Percentiles rank a stretch among this genome's conserved stretches.
Evolutionary conservation across 2,797 vertebrate genomes (phyloP).

Genomic region (Esox lucius): DNA sequence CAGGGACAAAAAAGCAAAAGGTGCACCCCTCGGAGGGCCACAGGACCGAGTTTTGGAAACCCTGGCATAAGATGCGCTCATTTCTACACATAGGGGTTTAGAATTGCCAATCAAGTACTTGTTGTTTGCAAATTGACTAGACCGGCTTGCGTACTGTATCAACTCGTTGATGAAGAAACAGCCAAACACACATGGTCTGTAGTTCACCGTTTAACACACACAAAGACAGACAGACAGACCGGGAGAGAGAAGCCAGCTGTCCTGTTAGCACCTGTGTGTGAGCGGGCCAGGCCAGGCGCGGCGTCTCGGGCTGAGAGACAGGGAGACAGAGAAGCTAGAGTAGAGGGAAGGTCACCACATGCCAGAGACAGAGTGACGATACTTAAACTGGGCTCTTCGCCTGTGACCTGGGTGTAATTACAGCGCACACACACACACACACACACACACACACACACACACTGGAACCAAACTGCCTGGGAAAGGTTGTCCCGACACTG

Average conservation of each 20-base stretch:
- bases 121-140: background rate
- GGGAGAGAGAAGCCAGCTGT: slow-evolving; percentile 39
- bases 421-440: slow-evolving; percentile 29
- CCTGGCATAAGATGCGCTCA: no score
- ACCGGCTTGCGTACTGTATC: background rate
- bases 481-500: background rate
- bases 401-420: slow-evolving; percentile 74
- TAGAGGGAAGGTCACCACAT: slow-evolving; percentile 54
- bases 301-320: slow-evolving; percentile 19
- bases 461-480: slow-evolving; percentile 15
- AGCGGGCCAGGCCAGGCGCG: slow-evolving; percentile 27
- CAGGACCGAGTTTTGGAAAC: no score
- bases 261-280: slow-evolving; percentile 64
- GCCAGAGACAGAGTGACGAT: slow-evolving; percentile 77
- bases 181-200: background rate
- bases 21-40: no score
- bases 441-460: slow-evolving; percentile 41
- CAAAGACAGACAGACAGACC: slow-evolving; percentile 28
- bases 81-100: background rate
- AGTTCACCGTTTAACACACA: background rate
- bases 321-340: slow-evolving; percentile 1
- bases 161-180: slow-evolving; percentile 1
- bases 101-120: background rate
- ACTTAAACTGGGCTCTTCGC: slow-evolving; percentile 71
- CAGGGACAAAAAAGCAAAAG: no score